A percentile compares a stretch with the other conserved stretches of the same genome.
Evolutionary conservation across 2,797 vertebrate genomes (phyloP).

Genomic region (Enteromius anoplus): DNA sequence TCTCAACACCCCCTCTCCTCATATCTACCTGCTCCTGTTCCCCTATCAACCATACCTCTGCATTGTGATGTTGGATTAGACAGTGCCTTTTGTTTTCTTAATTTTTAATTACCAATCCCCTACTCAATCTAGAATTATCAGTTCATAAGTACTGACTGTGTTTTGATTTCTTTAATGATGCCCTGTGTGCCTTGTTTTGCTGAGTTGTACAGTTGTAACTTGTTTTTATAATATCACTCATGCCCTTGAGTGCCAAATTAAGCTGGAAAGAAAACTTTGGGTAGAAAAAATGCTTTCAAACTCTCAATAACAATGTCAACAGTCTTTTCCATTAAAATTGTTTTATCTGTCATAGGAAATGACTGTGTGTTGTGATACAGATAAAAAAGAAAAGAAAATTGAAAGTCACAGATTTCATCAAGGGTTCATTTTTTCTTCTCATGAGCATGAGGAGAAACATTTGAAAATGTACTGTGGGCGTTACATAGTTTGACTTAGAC

Average conservation of each 20-base stretch:
- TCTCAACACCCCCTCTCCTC: not conserved
- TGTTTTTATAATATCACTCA: not conserved
- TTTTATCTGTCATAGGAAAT: slow-evolving; percentile 3
- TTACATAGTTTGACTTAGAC: slow-evolving; percentile 3
- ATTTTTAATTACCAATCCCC: not conserved
- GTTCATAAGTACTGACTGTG: not conserved
- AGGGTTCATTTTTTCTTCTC: not conserved
- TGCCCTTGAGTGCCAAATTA: not conserved
- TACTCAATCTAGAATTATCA: not conserved
- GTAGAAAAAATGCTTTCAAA: not conserved
- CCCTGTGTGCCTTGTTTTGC: not conserved
- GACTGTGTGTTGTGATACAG: slow-evolving; percentile 5
- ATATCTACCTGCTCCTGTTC: not conserved
- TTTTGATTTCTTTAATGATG: slow-evolving; percentile 2
- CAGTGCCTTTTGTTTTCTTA: not conserved
- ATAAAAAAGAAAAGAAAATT: slow-evolving; percentile 6
- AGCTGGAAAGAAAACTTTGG: not conserved
- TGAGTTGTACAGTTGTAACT: not conserved
- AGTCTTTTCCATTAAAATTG: not conserved
- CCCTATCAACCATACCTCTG: not conserved
- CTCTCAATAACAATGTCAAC: not conserved
- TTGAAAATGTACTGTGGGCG: not conserved
- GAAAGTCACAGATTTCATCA: not conserved
- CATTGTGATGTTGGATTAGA: not conserved
- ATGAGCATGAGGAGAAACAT: not conserved